phyloP scores from a whole-genome alignment of 2,113 vertebrate species.

The Eira barbara region DNA sequence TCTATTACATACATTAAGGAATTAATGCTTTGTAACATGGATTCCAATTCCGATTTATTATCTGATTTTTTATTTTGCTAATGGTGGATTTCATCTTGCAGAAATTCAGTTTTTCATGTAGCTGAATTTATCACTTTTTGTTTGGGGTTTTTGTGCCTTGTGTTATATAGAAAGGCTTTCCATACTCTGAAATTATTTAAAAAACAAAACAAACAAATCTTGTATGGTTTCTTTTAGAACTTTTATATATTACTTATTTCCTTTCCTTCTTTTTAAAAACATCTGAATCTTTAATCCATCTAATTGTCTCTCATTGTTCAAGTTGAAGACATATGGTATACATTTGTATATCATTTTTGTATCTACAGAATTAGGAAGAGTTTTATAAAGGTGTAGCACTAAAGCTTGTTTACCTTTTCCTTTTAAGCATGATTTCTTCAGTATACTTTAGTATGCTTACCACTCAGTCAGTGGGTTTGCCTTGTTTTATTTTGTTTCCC shows the following conservation, averaged over 20 bases:
- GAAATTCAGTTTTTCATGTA: neutral
- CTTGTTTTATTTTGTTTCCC: neutral
- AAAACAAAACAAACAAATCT: neutral
- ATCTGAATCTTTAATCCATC: neutral
- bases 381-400: neutral
- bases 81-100: neutral
- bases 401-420: neutral
- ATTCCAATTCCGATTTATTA: neutral
- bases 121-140: slow-evolving; percentile 1
- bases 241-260: neutral
- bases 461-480: neutral
- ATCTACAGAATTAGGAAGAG: neutral
- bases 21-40: neutral
- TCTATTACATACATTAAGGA: neutral
- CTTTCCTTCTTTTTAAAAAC: neutral
- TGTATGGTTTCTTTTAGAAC: neutral
- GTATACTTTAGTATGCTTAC: neutral
- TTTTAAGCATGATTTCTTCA: neutral
- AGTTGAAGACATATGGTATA: neutral
- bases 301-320: neutral
- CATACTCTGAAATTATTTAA: neutral
- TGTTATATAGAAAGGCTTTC: neutral
- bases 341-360: neutral
- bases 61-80: slow-evolving; percentile 26
- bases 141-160: neutral